Base-by-base conservation (phyloP, 2,888 invertebrate species). In the Heliconius aoede region DNA sequence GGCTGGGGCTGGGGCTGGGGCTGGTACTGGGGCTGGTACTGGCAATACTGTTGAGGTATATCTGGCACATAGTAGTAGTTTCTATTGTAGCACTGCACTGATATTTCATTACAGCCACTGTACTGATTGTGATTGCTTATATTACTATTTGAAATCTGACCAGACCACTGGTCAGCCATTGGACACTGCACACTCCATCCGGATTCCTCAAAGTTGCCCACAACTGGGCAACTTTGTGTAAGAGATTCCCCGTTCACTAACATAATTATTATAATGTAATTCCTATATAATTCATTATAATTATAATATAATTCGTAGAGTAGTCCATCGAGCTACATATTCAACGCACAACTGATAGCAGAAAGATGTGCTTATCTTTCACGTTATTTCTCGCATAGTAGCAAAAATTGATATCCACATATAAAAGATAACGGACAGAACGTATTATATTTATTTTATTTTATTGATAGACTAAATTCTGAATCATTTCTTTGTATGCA, bases 311-410 rank as follows among this genome's bases (percentile, higher is more conserved):
- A 81, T 84, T 84, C 88, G 84, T 69, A 76, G 64, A 85, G 83
- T 87, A 91, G 94, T 92, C 94, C 93, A 94, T 93, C 90, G 86
- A 90, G 86, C 87, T 84, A 86, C 89, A 85, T 89, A 90, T 92
- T 92, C 91, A 84, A 85, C 90, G 88, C 87, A 85, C 89, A 87
- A 94, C 94, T 94, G 93, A 94, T 94, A 93, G 84, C 83, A 85
- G 82, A 88, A 88, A 91, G 93, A 92, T 92, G 90, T 82, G 86
- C 89, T 93, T 94, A 93, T 93, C 93, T 78, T 80, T 65, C 82
- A 83, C 83, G 85, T 85, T 87, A 87, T 88, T 88, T 85, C 88
- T 87, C 86, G 86, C 88, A 88, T 90, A 84, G 90, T 90, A 90
- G 93, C 93, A 86, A 90, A 91, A 83, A 91, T 90, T 89, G 89